Base-by-base conservation (phyloP, 2,888 invertebrate species). In the Agonopterix alstromeriana region DNA sequence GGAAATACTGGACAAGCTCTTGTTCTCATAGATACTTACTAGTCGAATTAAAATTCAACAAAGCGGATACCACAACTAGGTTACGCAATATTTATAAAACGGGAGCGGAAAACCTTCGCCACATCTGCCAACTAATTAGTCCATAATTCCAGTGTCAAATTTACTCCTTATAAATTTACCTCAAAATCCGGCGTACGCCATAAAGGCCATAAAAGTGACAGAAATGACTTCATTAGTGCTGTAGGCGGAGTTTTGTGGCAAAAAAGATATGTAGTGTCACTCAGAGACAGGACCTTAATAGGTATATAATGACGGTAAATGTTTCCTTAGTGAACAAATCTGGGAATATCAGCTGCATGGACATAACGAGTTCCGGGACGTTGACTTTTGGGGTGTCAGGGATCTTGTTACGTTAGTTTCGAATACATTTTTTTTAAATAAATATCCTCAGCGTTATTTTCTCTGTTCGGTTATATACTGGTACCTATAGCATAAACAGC, bases 171-270 rank as follows among this genome's bases (percentile, higher is more conserved):
- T 86, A 87, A 87, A 85, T 87, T 80, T 70, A 69, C 73, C 68
- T 74, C 77, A 75, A 84, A 85, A 84, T 82, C 84, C 78, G 63
- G 73, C 72, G 82, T 78, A 73, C 77, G 76, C 76, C 80, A 75
- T 86, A 81, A 88, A 82, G 77, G 83, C 77, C 81, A 86, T 86
- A 87, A 86, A 86, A 74, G 76, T 85, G 87, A 87, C 86, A 73
- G 65, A 82, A 88, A 88, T 78, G 77, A 77, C 81, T 87, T 87
- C 86, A 88, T 87, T 88, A 88, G 78, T 70, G 69, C 68, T 58
- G 62, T 68, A 70, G 82, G 82, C 80, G 82, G 80, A 65, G 78
- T 73, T 70, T 73, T 73, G 61, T 70, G 42, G 58, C 72, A 76
- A 86, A 86, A 87, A 80, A 48, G 65, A 72, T 70, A 67, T 47